These are phyloP conservation scores for Ochlodes sylvanus DNA, from an alignment of 2,888 invertebrate genomes.

Conservation along the genomic window DNA sequence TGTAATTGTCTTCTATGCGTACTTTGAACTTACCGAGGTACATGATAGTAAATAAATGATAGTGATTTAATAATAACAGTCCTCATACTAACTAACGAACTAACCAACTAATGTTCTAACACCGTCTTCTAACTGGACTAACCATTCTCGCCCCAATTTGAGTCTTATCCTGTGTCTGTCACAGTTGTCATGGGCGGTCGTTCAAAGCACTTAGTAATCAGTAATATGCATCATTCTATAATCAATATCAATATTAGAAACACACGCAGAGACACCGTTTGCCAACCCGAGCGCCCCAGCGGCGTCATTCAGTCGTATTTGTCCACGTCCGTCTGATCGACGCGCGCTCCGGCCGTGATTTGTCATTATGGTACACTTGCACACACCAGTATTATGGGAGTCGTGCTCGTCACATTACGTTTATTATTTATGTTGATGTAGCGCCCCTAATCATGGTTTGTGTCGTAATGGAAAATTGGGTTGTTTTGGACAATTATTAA, in stretches of 20 bases:
- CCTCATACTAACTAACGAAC: too few species aligned
- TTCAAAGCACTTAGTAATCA: too few species aligned
- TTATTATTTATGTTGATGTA: slow-evolving; percentile 13
- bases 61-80: too few species aligned
- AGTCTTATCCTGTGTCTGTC: too few species aligned
- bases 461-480: slow-evolving; percentile 1
- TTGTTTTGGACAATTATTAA: background rate
- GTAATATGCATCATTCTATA: background rate
- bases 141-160: too few species aligned
- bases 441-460: background rate
- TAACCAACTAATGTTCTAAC: too few species aligned
- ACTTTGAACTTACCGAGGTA: too few species aligned
- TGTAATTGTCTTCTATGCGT: too few species aligned
- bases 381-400: slow-evolving; percentile 25
- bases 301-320: slow-evolving; percentile 44
- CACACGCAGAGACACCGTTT: background rate
- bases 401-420: slow-evolving; percentile 25
- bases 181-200: too few species aligned
- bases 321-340: slow-evolving; percentile 49
- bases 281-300: too few species aligned
- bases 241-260: background rate
- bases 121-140: too few species aligned
- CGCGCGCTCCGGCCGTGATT: slow-evolving; percentile 44
- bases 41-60: too few species aligned
- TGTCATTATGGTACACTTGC: slow-evolving; percentile 41